Conservation (phyloP, 2,888 invertebrate species). For the Nomada hirtipes region DNA sequence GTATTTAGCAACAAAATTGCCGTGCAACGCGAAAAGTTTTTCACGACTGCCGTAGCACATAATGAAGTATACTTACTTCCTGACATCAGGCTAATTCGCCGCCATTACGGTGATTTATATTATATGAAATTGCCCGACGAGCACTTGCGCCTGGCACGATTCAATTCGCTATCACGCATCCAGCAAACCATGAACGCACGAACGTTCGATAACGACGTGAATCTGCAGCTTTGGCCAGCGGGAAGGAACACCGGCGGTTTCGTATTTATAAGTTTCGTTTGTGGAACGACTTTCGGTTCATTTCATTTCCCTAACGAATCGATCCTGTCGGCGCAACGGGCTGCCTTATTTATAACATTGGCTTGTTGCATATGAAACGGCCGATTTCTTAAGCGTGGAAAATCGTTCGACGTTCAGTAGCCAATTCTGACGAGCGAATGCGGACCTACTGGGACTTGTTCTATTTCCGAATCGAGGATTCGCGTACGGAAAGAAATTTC, state of each 20-base stretch:
- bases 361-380: no score
- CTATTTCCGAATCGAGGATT: no score
- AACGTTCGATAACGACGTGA: slow-evolving; percentile 53
- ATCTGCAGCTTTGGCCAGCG: slow-evolving; percentile 17
- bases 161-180: slow-evolving; percentile 55
- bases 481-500: no score
- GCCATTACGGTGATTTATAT: slow-evolving; percentile 56
- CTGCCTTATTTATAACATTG: no score
- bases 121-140: slow-evolving; percentile 47
- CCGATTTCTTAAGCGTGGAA: no score
- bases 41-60: slow-evolving; percentile 56
- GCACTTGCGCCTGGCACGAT: slow-evolving; percentile 32
- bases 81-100: slow-evolving; percentile 55
- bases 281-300: neutral
- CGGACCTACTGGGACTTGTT: no score
- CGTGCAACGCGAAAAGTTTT: slow-evolving; percentile 48
- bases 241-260: slow-evolving; percentile 30
- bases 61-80: slow-evolving; percentile 54
- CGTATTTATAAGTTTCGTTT: neutral
- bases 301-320: neutral
- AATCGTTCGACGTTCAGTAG: no score
- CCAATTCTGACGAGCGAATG: no score
- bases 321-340: no score
- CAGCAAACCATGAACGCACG: slow-evolving; percentile 60
- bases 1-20: slow-evolving; percentile 60